Conservation (phyloP, 2,888 invertebrate genomes). For the Hedychridium roseum region DNA sequence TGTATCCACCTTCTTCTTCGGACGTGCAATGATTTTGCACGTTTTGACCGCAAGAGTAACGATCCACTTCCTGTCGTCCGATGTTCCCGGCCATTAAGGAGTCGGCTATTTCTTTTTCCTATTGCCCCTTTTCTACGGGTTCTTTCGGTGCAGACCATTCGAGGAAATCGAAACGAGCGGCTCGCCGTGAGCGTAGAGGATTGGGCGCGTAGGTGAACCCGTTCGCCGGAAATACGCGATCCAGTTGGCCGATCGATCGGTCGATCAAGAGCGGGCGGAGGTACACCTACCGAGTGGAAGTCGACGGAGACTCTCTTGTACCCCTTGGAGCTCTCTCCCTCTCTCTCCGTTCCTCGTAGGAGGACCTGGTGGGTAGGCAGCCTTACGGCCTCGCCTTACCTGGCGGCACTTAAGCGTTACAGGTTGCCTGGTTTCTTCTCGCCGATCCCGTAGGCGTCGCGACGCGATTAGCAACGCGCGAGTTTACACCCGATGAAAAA, state of each 20-base stretch:
- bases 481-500: constrained; percentile 19
- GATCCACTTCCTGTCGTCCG: too few relatives aligned
- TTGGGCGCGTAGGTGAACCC: constrained; percentile 41
- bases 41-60: too few relatives aligned
- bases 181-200: constrained; percentile 11
- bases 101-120: too few relatives aligned
- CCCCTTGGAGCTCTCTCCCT: constrained; percentile 20
- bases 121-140: too few relatives aligned
- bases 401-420: constrained; percentile 39
- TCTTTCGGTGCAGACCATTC: too few relatives aligned
- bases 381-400: constrained; percentile 40
- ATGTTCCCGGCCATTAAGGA: too few relatives aligned
- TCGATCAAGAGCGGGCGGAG: constrained; percentile 20
- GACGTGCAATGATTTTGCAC: too few relatives aligned
- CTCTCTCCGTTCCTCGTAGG: constrained; percentile 28
- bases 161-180: constrained; percentile 4
- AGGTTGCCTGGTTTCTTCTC: constrained; percentile 36
- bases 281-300: too few relatives aligned
- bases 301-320: constrained; percentile 9
- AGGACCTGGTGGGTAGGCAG: constrained; percentile 35
- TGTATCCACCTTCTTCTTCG: too few relatives aligned
- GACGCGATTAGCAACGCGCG: constrained; percentile 40
- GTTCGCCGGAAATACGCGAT: constrained; percentile 34
- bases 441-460: constrained; percentile 37
- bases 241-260: constrained; percentile 33